These are phyloP conservation scores for Sebastes aleutianus DNA, from an alignment of 2,797 vertebrate species.

Conservation along the genomic window DNA sequence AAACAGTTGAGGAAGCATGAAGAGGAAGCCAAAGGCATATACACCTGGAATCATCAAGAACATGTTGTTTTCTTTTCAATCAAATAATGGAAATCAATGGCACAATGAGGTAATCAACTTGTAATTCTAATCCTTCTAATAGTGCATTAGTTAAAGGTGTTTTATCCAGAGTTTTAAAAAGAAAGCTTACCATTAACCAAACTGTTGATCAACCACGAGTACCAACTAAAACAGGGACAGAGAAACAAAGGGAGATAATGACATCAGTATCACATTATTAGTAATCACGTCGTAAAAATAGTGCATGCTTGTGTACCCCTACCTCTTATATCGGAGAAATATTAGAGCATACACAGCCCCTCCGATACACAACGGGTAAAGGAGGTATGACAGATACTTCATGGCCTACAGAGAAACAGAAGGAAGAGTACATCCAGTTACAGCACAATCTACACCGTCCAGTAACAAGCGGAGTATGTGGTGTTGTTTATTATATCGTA, in stretches of 20 bases:
- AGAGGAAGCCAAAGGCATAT: conserved; percentile 98
- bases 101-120: not conserved
- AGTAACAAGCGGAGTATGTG: not conserved
- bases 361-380: conserved; percentile 94
- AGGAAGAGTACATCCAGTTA: not conserved
- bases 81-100: not conserved
- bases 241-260: not conserved
- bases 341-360: conserved; percentile 93
- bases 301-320: not conserved
- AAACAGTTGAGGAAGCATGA: conserved; percentile 99
- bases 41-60: conserved; percentile 84
- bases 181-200: conserved; percentile 91
- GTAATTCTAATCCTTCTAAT: not conserved
- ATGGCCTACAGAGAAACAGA: conserved; percentile 86
- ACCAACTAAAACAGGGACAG: conserved; percentile 86
- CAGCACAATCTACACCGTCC: not conserved
- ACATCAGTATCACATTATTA: not conserved
- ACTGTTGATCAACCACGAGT: conserved; percentile 99
- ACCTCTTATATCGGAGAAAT: conserved; percentile 97
- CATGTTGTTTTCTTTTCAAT: not conserved
- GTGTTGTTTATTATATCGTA: not conserved
- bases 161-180: not conserved
- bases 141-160: not conserved
- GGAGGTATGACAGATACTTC: conserved; percentile 95
- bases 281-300: not conserved